These are phyloP conservation scores for Mormyrops boulengeri DNA, from an alignment of 2,797 vertebrate genomes.

Conservation along the genomic window DNA sequence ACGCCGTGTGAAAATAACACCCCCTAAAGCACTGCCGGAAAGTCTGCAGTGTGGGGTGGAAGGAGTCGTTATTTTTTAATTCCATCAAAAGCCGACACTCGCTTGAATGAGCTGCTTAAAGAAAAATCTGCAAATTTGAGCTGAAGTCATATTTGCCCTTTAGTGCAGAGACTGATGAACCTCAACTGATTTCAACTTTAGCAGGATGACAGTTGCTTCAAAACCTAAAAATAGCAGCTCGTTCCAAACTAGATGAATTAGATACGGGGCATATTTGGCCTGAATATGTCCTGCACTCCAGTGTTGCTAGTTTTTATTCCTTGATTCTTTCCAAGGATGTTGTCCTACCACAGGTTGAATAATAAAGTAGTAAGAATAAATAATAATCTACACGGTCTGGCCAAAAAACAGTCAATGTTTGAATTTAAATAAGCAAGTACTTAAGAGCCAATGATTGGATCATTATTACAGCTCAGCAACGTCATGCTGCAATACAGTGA, in stretches of 20 bases:
- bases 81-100: not conserved
- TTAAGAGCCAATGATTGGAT: not conserved
- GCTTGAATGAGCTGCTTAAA: not conserved
- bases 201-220: not conserved
- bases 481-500: not conserved
- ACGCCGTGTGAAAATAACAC: not conserved
- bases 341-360: not conserved
- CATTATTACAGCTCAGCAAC: not conserved
- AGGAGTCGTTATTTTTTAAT: not conserved
- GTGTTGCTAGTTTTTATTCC: not conserved
- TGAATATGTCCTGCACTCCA: not conserved
- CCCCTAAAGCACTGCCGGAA: not conserved
- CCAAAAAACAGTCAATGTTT: not conserved
- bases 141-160: not conserved
- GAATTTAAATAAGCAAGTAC: not conserved
- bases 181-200: not conserved
- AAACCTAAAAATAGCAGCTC: not conserved
- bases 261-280: not conserved
- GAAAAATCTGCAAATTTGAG: not conserved
- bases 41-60: not conserved
- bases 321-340: not conserved
- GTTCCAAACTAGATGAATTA: not conserved
- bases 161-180: not conserved
- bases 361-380: not conserved
- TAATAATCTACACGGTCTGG: not conserved